Base-by-base conservation (phyloP, 1,140 invertebrate species). In the Venustaconcha ellipsiformis region DNA sequence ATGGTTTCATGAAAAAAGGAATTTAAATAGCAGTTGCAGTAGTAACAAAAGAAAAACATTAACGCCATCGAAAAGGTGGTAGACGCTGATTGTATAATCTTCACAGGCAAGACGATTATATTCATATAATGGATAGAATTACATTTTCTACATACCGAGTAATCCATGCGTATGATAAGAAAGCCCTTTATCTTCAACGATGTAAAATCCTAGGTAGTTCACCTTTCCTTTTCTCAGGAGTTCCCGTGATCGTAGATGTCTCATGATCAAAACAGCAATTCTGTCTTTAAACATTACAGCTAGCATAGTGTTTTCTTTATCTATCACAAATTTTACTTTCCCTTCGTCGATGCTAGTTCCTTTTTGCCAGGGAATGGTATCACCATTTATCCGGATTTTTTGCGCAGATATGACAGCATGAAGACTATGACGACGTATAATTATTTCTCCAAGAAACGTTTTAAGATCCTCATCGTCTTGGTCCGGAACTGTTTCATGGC, bases 131-230 rank as follows among this genome's bases (percentile, higher is more conserved):
- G 11, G 12, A 26, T 30, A n/a, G 14, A 55, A 67, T 67, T 14
- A 67, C 18, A 66, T 17, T n/a, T 17, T 30, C 58, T 58, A 48
- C 20, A 26, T 72, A 77, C 75, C 75, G 11, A 77, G 59, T 15
- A 77, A 55, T 56, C 75, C 75, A 58, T 77, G 75, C n/a, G 75
- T 77, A 26, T 77, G 75, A 63, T 77, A 77, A 14, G 75, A 77
- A 20, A 77, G 58, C 17, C 75, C 75, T 57, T 63, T 72, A 30
- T 77, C 59, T 6, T 77, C 70, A 13, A 77, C 75, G n/a, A 77
- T 77, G 48, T 77, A 77, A 20, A 77, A 71, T 5, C 75, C 75
- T 6, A 77, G 70, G 37, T 72, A 77, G 63, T 77, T 77, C 26
- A 77, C 75, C 58, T 77, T 77, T 56, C 75, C 75, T 18, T 70